Evolutionary conservation across 2,888 invertebrate species (phyloP).

Genomic region (Polylopha cassiicola): DNA sequence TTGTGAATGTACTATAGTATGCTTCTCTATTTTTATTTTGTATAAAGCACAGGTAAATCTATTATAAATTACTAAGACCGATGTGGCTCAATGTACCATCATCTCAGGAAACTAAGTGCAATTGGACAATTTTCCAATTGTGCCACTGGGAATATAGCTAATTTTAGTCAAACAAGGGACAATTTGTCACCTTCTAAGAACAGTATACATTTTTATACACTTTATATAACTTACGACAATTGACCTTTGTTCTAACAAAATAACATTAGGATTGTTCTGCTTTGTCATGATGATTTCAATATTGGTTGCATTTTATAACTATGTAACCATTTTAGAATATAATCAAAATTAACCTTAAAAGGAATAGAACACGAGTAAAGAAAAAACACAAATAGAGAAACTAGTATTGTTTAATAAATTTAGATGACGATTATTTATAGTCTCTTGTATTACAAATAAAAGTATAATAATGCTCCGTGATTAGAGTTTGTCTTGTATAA

Average conservation of each 20-base stretch:
- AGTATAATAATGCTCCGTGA: slow-evolving; percentile 11
- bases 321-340: no score
- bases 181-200: slow-evolving; percentile 43
- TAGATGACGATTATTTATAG: no score
- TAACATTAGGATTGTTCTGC: no score
- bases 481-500: slow-evolving; percentile 47
- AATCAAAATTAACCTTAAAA: no score
- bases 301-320: no score
- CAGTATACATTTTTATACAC: slow-evolving; percentile 1
- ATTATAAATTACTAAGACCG: neutral
- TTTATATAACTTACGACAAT: slow-evolving; percentile 2
- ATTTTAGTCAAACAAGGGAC: slow-evolving; percentile 52
- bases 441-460: no score
- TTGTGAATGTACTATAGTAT: slow-evolving; percentile 19
- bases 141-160: slow-evolving; percentile 49
- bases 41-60: slow-evolving; percentile 1
- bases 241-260: no score
- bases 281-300: no score
- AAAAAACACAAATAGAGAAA: no score
- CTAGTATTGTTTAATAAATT: no score
- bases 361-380: no score
- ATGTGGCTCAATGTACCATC: slow-evolving; percentile 37
- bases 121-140: slow-evolving; percentile 75
- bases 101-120: slow-evolving; percentile 66
- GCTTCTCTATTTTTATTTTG: neutral